A percentile compares a stretch with the other conserved stretches of the same genome.
phyloP scores from a whole-genome alignment of 2,888 invertebrate genomes.

The Ochlodes sylvanus region DNA sequence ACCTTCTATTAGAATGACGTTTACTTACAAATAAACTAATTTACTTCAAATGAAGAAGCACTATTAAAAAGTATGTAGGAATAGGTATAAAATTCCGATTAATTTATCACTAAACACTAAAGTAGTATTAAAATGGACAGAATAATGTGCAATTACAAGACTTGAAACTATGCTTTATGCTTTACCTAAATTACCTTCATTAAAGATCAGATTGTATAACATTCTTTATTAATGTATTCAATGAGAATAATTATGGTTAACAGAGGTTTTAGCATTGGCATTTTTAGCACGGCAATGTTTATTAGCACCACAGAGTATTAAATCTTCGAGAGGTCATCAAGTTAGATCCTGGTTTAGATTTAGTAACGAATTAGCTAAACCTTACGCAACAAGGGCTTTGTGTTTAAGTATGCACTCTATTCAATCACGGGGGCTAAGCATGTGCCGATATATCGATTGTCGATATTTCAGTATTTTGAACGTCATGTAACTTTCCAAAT shows the following conservation, averaged over 20 bases:
- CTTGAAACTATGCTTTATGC: not conserved
- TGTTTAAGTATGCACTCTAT: constrained; percentile 44
- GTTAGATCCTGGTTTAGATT: constrained; percentile 56
- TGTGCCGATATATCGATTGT: not conserved
- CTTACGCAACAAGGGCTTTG: constrained; percentile 75
- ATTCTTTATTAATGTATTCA: constrained; percentile 38
- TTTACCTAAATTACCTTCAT: constrained; percentile 20
- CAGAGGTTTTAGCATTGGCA: constrained; percentile 36
- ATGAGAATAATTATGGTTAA: constrained; percentile 37
- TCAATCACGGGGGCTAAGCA: constrained; percentile 21
- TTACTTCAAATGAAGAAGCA: no score
- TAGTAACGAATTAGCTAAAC: constrained; percentile 63
- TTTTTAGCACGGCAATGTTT: constrained; percentile 35
- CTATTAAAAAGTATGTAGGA: no score
- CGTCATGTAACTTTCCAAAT: not conserved
- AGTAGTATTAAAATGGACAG: not conserved
- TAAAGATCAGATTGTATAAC: constrained; percentile 33
- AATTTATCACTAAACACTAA: not conserved
- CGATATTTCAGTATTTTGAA: not conserved
- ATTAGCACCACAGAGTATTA: constrained; percentile 23
- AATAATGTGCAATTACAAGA: not conserved
- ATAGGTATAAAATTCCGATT: not conserved
- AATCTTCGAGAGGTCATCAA: constrained; percentile 34
- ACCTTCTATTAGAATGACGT: no score
- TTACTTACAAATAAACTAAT: no score